These are phyloP conservation scores for Eptesicus fuscus DNA, from an alignment of 2,113 vertebrate genomes.

Conservation along the genomic window DNA sequence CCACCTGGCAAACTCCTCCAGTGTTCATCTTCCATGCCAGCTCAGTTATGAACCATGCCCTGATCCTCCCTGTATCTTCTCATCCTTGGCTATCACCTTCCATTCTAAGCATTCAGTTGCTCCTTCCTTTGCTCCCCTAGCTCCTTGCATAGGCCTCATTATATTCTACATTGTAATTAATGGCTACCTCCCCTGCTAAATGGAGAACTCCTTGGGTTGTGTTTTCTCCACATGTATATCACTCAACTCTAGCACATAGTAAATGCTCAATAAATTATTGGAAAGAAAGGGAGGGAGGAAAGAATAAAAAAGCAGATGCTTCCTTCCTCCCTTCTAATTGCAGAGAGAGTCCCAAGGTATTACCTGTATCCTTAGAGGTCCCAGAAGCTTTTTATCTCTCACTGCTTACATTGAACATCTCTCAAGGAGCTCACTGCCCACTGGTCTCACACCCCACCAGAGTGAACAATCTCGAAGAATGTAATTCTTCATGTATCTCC, in stretches of 20 bases:
- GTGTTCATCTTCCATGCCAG: not conserved
- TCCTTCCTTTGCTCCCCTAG: not conserved
- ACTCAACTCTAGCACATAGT: not conserved
- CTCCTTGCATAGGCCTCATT: not conserved
- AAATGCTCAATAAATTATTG: not conserved
- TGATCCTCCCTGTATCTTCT: not conserved
- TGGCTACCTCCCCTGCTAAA: not conserved
- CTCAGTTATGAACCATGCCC: not conserved
- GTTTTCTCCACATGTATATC: not conserved
- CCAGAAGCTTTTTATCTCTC: not conserved
- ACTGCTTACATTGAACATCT: not conserved
- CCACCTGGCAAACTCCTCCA: not conserved
- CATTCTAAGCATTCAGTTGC: not conserved
- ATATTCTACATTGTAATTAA: not conserved
- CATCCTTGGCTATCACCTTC: not conserved
- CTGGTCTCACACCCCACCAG: not conserved
- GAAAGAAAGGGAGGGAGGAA: not conserved
- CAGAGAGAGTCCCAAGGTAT: not conserved
- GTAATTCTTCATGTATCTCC: not conserved
- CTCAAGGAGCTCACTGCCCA: not conserved
- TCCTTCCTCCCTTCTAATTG: not conserved
- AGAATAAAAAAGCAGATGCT: not conserved
- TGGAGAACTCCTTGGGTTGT: not conserved
- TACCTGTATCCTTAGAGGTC: not conserved
- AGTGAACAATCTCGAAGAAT: not conserved